Evolutionary conservation across 2,113 vertebrate genomes (phyloP).

Genomic region (Gracilinanus agilis): DNA sequence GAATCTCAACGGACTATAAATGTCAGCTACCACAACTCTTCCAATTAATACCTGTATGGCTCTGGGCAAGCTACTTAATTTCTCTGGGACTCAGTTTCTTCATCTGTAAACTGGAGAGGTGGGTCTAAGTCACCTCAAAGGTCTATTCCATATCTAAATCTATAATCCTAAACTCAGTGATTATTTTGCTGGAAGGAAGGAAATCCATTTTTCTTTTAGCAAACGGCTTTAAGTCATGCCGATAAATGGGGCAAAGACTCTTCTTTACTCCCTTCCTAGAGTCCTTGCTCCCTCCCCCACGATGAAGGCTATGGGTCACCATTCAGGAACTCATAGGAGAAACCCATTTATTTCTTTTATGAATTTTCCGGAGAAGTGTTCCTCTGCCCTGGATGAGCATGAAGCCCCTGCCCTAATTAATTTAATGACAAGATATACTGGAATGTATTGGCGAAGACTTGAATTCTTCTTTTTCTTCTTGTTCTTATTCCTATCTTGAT

Average conservation of each 20-base stretch:
- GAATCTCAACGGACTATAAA: neutral
- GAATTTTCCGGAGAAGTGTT: neutral
- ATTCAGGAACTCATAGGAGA: neutral
- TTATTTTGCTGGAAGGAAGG: neutral
- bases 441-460: neutral
- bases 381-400: accelerated
- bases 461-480: neutral
- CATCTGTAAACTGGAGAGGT: neutral
- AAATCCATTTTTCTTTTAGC: neutral
- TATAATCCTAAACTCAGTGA: neutral
- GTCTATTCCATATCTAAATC: neutral
- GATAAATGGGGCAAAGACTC: neutral
- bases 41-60: neutral
- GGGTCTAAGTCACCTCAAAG: neutral
- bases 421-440: neutral
- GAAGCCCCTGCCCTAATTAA: neutral
- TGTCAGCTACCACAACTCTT: neutral
- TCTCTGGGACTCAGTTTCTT: neutral
- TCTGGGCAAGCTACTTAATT: neutral
- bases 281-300: neutral
- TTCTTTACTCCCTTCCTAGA: neutral
- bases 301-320: neutral
- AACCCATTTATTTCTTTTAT: neutral
- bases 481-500: neutral
- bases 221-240: neutral